Evolutionary conservation across 2,797 vertebrate genomes (phyloP), one percentile per base, ranked within the genome.

Genomic region (Sternotherus odoratus): DNA sequence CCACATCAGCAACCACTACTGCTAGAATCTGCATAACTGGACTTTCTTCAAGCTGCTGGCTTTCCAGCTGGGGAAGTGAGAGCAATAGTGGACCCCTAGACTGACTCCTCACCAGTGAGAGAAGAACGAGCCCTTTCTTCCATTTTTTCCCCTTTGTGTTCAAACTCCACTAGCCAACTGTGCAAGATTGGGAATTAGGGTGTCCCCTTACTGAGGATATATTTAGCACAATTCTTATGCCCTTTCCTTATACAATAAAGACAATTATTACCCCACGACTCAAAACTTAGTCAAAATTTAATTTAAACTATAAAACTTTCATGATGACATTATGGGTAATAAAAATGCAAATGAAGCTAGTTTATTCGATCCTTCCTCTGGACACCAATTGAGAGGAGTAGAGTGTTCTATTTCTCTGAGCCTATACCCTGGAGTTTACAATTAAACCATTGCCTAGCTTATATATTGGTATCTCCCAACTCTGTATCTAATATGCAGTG

Each of bases 381-480:
- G 69, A 49, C 30, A 39, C 8, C 12, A 24, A 23, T 36, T 0
- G 19, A 66, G 63, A 36, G 63, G 63, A 36, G 16, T 36, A 36
- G n/a, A 85, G 17, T 77, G 2, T 7, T 94, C 93, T 90, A 33
- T 69, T 91, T 79, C 51, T 87, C 5, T 1, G 24, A 83, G 28
- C 46, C 11, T 63, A 10, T n/a, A 66, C 17, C 2, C 33, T 66
- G 33, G 60, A 66, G 17, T 66, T 66, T n/a, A 66, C 33, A 66
- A 36, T 66, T 66, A 82, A 85, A 13, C 36, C 43, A 57, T 15
- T 60, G 23, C 79, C 78, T 94, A 92, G 49, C 87, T 92, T 90
- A 69, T 24, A 39, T 83, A 43, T 28, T 89, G 19, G 28, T 43
- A 46, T 28, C 17, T 86, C 30, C 19, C 21, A 79, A 90, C 88